Evolutionary conservation across 1,140 invertebrate species (phyloP), one percentile per base, ranked within the genome.

Genomic region (Physella acuta): DNA sequence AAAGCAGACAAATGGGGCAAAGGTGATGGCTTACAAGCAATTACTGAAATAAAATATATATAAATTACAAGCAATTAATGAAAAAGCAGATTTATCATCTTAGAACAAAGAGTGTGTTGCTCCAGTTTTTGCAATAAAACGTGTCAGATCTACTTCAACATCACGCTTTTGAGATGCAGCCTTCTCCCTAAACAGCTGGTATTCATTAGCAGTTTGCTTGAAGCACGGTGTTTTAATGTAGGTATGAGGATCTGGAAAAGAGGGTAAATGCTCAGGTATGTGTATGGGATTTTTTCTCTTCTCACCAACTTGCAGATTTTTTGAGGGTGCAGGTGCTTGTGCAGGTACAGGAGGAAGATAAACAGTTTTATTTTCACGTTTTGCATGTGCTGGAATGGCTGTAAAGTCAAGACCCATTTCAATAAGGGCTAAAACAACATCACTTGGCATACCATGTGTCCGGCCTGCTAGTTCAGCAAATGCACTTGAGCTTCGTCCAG

Each of bases 161-260:
- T 98, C 95, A 64, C 94, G 88, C 81, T 97, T 98, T 79, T 98
- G 95, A 53, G 88, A 89, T 0, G 95, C 94, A 34, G 93, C 92
- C 72, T 86, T 87, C 94, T 98, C 88, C 80, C 95, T 88, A 56
- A 98, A 95, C 2, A 94, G 91, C 88, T 97, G 94, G 86, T 98
- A 98, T 84, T 98, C 95, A 36, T 94, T 97, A 3, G 96, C 91
- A 56, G 95, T 95, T 87, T 97, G 94, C 85, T 95, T 96, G 79
- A 97, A 93, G 2, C 95, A 97, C 92, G 93, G 92, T 73, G 95
- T 97, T 73, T 93, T 88, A 74, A 98, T 94, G 79, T 98, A 98
- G 0, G 95, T 93, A 88, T 99, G 96, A 4, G 95, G 93, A 88
- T 98, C 95, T 16, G 96, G 96, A 84, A 98, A 92, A 0, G 89